A percentile compares a stretch with the other conserved stretches of the same genome.
These are phyloP conservation scores for Caenorhabditis latens DNA, from an alignment of 1,140 invertebrate genomes.

Conservation along the genomic window DNA sequence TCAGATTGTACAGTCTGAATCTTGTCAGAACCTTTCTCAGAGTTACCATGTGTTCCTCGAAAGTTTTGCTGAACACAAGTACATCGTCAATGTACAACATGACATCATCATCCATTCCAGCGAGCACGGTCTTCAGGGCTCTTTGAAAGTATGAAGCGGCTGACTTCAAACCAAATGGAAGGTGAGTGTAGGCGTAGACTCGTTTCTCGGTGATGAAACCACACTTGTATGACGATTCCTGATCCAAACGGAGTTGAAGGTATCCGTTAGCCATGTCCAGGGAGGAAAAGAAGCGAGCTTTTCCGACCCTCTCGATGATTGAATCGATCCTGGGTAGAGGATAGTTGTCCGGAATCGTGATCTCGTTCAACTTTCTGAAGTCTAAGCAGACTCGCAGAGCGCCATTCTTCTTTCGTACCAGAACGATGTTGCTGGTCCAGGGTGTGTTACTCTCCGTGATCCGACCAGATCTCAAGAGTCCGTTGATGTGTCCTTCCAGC, in stretches of 20 bases:
- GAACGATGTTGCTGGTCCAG: constrained; percentile 79
- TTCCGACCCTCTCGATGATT: constrained; percentile 77
- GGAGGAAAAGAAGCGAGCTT: constrained; percentile 78
- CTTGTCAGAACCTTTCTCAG: constrained; percentile 77
- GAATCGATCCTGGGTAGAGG: constrained; percentile 80
- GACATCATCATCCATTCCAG: constrained; percentile 64
- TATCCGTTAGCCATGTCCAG: constrained; percentile 80
- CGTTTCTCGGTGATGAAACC: constrained; percentile 70
- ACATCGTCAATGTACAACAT: constrained; percentile 80
- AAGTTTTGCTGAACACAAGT: constrained; percentile 77
- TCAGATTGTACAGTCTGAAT: constrained; percentile 78
- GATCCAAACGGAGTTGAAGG: constrained; percentile 78
- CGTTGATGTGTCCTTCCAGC: background rate
- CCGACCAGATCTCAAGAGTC: constrained; percentile 17
- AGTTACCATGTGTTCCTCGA: constrained; percentile 79
- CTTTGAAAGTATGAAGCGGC: constrained; percentile 79
- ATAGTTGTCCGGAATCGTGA: constrained; percentile 79
- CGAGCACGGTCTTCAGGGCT: constrained; percentile 78
- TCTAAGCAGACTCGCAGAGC: constrained; percentile 79
- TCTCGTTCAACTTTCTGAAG: constrained; percentile 79
- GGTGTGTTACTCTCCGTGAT: constrained; percentile 65
- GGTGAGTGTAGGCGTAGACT: constrained; percentile 77
- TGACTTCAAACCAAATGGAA: constrained; percentile 79
- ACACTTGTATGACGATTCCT: constrained; percentile 56
- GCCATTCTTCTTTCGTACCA: constrained; percentile 80